Conservation (phyloP, 2,888 invertebrate genomes). For the Clostera curtula region DNA sequence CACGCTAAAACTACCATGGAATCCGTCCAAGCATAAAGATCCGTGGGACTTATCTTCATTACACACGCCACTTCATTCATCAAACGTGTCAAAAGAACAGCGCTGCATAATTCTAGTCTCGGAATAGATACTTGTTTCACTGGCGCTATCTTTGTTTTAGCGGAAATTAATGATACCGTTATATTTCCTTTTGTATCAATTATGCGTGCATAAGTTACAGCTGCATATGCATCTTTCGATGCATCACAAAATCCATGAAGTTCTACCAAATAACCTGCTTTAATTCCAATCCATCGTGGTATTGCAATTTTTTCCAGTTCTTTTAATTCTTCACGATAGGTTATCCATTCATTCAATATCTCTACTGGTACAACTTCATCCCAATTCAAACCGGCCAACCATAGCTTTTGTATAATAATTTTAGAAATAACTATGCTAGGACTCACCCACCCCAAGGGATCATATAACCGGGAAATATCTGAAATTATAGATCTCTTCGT, state of each 20-base stretch:
- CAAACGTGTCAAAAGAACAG: slow-evolving; percentile 2
- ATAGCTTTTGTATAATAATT: slow-evolving; percentile 26
- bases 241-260: slow-evolving; percentile 4
- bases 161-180: neutral
- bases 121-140: neutral
- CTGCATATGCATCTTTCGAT: slow-evolving; percentile 2
- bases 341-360: neutral
- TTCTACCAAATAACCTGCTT: neutral
- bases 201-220: slow-evolving; percentile 1
- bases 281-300: neutral
- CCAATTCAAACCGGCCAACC: slow-evolving; percentile 25
- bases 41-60: neutral
- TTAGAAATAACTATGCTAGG: slow-evolving; percentile 23
- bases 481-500: slow-evolving; percentile 28
- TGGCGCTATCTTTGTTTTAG: neutral
- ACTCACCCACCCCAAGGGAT: slow-evolving; percentile 28
- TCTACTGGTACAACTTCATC: neutral
- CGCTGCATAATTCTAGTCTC: neutral
- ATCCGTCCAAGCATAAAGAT: neutral
- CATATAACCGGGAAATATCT: slow-evolving; percentile 23
- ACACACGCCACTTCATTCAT: slow-evolving; percentile 1
- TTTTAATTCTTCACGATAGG: neutral
- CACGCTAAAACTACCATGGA: slow-evolving; percentile 2
- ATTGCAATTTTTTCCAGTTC: neutral
- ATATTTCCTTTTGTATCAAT: neutral